Evolutionary conservation across 2,888 invertebrate genomes (phyloP), one percentile per base, ranked within the genome.

Genomic region (Drosophila rellima): DNA sequence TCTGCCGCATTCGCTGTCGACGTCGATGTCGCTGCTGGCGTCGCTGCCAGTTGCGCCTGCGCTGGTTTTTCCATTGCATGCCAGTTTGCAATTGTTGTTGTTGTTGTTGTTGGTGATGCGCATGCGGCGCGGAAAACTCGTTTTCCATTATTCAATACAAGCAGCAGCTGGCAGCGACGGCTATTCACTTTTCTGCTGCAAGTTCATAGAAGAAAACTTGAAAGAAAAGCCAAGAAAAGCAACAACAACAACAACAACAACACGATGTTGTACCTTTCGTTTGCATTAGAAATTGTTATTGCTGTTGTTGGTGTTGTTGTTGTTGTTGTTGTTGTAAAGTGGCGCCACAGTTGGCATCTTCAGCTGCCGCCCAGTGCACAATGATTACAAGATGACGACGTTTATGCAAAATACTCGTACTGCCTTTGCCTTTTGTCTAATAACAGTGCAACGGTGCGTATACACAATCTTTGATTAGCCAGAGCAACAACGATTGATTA

Each of bases 141-240:
- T 88, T 88, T 88, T 81, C 63, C 84, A 84, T 88, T 88, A 89
- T 76, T 88, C 88, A 88, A 88, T 86, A 78, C 79, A 64, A 74
- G 72, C 80, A 70, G 66, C 77, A 45, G 56, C 66, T 31, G 75
- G 70, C 67, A 11, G 65, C 68, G 60, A 70, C 71, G 78, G 79
- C 78, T 80, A 75, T 80, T 82, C 80, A 81, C 86, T 82, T 82
- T 84, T 84, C 84, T 65, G 80, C 80, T 55, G 78, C 86, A 85
- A 85, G 85, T 86, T 86, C 84, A 83, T 69, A 74, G 74, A 75
- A 72, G 83, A 82, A 81, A 81, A 82, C 82, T 78, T 57, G 76
- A 82, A 80, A 67, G 75, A 82, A 82, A 79, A 74, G 54, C 74
- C 77, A 80, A 67, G 65, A 61, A 44, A 40, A 70, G 29, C 35